Base-by-base conservation (phyloP, 2,888 invertebrate species). In the Protonemura montana region DNA sequence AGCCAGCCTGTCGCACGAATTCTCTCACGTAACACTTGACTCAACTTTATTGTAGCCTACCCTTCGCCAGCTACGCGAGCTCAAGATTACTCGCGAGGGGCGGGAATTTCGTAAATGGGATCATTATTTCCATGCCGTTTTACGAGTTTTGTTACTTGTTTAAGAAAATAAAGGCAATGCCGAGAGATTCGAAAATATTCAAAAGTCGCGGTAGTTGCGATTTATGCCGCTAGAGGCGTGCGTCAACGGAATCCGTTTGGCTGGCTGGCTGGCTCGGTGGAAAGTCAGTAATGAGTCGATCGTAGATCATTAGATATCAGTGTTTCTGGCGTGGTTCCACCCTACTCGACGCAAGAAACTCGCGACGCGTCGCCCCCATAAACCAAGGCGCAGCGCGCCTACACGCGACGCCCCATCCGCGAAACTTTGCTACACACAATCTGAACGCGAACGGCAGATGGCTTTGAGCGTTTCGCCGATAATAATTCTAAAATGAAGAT, bases 251-350 rank as follows among this genome's bases (percentile, higher is more conserved):
- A 21, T 59, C 16, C 59, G 59, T 59, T 35, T 21, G 59, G 5
- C 10, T 35, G 5, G 35, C n/a, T n/a, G n/a, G n/a, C n/a, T 35
- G 10, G 35, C 35, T 10, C 28, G 78, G 10, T n/a, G 78, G 10
- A 10, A 26, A 28, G 78, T 78, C 28, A n/a, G 78, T 78, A 78
- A 78, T 27, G 78, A 28, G 28, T 78, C 78, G 78, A 78, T 26
- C 78, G 26, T 78, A 78, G 78, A 78, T 27, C 28, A 27, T 78
- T 5, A 78, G 28, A 78, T 28, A 26, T 27, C 78, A 78, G 27
- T 78, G 26, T 78, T 78, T 78, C 28, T 78, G 78, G 78, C 78
- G 27, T 27, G 78, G 78, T 78, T 78, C 78, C 78, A 78, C 78
- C 78, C 78, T 21, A 25, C 16, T 78, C 78, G 78, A 28, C 13